These are phyloP conservation scores for Diachasmimorpha longicaudata DNA, from an alignment of 1,140 invertebrate genomes.

Conservation along the genomic window DNA sequence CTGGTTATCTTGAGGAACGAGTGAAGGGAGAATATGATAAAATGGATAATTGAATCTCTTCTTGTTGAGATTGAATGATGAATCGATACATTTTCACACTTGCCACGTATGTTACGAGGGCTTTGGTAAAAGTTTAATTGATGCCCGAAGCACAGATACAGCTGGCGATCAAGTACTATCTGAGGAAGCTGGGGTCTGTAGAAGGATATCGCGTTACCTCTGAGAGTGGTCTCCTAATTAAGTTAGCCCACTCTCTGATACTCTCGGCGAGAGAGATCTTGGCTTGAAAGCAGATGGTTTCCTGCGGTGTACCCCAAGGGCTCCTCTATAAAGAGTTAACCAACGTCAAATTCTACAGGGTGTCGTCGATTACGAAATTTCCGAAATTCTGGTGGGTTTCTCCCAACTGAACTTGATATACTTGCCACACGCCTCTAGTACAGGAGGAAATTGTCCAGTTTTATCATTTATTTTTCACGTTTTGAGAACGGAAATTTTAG, in stretches of 20 bases:
- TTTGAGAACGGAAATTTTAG: background rate
- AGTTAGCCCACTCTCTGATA: constrained; percentile 34
- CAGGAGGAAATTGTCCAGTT: no score
- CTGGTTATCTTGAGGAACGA: constrained; percentile 63
- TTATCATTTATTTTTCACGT: background rate
- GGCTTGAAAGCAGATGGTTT: constrained; percentile 25
- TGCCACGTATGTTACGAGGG: constrained; percentile 14
- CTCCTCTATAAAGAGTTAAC: background rate
- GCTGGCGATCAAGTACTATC: background rate
- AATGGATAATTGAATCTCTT: background rate
- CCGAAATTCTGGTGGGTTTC: background rate
- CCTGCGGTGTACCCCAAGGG: background rate
- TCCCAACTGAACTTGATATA: background rate
- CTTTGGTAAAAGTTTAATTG: constrained; percentile 32
- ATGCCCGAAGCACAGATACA: constrained; percentile 17
- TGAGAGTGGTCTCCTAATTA: constrained; percentile 35
- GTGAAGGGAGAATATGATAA: constrained; percentile 31
- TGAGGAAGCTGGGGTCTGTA: constrained; percentile 12
- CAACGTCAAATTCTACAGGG: background rate
- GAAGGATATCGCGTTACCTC: constrained; percentile 32
- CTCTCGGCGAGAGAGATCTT: constrained; percentile 28
- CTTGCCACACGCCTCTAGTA: background rate
- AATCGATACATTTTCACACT: constrained; percentile 29
- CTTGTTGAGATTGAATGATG: background rate
- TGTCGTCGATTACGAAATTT: background rate